phyloP scores from a whole-genome alignment of 2,797 vertebrate genomes.

The Lithobates sylvaticus region DNA sequence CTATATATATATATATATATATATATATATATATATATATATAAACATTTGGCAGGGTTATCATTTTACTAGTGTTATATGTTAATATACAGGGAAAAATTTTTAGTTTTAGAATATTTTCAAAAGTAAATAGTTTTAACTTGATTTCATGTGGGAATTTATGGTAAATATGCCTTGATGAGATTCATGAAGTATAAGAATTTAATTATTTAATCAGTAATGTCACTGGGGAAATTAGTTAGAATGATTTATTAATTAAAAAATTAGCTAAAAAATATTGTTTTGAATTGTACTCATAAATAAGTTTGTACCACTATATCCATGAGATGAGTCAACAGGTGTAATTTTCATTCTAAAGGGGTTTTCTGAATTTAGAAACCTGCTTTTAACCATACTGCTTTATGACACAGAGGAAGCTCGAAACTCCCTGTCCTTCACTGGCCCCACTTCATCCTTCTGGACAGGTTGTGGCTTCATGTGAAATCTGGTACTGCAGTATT shows the following conservation, averaged over 20 bases:
- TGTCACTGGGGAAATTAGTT: slow-evolving; percentile 47
- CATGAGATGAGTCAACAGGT: not conserved
- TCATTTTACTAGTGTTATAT: too few species aligned
- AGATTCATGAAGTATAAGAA: slow-evolving; percentile 30
- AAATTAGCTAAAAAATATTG: slow-evolving; percentile 26
- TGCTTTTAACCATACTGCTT: too few species aligned
- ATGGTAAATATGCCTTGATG: slow-evolving; percentile 41
- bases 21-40: too few species aligned
- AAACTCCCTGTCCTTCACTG: too few species aligned
- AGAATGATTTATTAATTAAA: slow-evolving; percentile 21
- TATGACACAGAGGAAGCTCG: too few species aligned
- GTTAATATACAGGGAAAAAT: not conserved
- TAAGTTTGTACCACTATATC: not conserved
- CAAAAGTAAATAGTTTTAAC: slow-evolving; percentile 17
- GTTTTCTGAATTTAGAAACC: too few species aligned
- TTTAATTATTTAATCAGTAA: slow-evolving; percentile 43
- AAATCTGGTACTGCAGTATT: too few species aligned
- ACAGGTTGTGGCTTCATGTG: too few species aligned
- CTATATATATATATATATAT: too few species aligned
- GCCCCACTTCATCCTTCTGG: too few species aligned
- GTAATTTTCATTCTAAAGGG: not conserved
- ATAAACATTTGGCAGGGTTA: too few species aligned
- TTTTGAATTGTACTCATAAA: slow-evolving; percentile 7
- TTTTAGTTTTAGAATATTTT: not conserved
- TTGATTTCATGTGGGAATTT: slow-evolving; percentile 26